Conservation (phyloP, 2,797 vertebrate species). For the Acanthurus tractus region DNA sequence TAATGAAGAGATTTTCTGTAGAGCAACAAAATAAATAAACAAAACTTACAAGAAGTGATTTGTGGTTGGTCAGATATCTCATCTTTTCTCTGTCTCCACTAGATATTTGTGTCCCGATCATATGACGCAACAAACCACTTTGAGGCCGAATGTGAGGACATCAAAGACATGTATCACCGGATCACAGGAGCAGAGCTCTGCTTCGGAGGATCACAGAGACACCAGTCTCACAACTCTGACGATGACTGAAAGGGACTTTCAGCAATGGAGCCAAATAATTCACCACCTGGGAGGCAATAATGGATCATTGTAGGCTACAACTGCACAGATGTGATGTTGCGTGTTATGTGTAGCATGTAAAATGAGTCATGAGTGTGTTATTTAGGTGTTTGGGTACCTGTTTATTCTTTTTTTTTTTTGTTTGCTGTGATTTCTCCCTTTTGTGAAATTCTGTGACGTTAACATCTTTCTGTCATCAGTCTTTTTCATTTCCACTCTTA, state of each 20-base stretch:
- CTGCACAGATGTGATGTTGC: constrained; percentile 9
- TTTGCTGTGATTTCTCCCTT: constrained; percentile 17
- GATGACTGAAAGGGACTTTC: constrained; percentile 62
- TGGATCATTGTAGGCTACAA: background rate
- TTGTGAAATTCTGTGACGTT: constrained; percentile 19
- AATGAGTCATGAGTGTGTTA: background rate
- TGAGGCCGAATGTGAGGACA: constrained; percentile 82
- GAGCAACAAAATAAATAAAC: no score
- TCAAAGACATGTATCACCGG: constrained; percentile 83
- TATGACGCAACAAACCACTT: constrained; percentile 83
- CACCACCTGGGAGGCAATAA: background rate
- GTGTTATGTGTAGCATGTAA: constrained; percentile 34
- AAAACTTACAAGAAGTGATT: background rate
- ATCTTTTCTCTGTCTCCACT: constrained; percentile 13
- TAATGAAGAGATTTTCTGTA: constrained; percentile 40
- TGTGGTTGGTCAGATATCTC: background rate
- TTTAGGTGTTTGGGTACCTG: background rate
- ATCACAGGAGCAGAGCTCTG: constrained; percentile 83
- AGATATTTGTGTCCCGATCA: constrained; percentile 87
- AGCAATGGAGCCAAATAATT: background rate
- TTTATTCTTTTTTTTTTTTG: constrained; percentile 8
- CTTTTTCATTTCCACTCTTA: background rate
- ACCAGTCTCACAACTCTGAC: constrained; percentile 69
- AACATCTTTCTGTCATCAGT: background rate
- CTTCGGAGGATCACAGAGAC: constrained; percentile 71